Evolutionary conservation across 1,140 invertebrate species (phyloP).

Genomic region (Formica selysi): DNA sequence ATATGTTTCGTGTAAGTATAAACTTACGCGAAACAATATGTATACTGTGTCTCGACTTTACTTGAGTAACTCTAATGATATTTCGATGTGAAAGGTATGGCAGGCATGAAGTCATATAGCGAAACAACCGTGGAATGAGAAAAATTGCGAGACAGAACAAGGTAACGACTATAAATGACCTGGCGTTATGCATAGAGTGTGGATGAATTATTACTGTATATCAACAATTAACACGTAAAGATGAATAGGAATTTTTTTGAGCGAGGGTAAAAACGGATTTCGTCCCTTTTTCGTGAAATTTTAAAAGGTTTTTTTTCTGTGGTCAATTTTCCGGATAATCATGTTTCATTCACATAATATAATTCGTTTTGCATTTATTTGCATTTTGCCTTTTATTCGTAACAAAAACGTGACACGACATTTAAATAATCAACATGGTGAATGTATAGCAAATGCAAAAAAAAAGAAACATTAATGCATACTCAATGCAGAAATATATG

Average conservation of each 20-base stretch:
- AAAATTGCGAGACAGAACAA: conserved; percentile 59
- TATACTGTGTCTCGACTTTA: not conserved
- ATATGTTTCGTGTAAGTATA: not conserved
- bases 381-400: not conserved
- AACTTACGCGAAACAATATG: not conserved
- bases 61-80: conserved; percentile 52
- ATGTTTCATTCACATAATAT: not conserved
- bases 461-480: not conserved
- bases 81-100: conserved; percentile 60
- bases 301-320: not conserved
- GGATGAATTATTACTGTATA: not conserved
- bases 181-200: conserved; percentile 19
- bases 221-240: not conserved
- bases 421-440: not conserved
- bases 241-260: conserved; percentile 20
- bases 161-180: conserved; percentile 57
- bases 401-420: not conserved
- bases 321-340: not conserved
- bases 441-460: not conserved
- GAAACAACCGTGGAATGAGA: conserved; percentile 13
- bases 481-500: not conserved
- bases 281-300: not conserved
- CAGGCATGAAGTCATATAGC: conserved; percentile 56
- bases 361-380: not conserved
- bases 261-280: not conserved